Base-by-base conservation (phyloP, 2,888 invertebrate genomes). In the Tetanocera ferruginea region DNA sequence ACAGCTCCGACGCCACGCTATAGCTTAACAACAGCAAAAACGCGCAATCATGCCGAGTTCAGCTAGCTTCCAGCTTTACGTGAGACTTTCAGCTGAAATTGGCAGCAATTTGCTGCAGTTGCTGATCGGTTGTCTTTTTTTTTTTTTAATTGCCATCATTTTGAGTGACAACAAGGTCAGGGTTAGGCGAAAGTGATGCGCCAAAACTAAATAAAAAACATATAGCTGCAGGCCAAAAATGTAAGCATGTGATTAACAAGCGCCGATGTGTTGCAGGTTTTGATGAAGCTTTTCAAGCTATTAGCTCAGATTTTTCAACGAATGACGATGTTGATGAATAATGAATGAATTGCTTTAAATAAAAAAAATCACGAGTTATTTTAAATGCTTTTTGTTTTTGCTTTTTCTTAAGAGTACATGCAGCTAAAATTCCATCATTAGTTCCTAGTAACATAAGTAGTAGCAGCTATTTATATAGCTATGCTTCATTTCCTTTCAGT, bases 181-280 rank as follows among this genome's bases (percentile, higher is more conserved):
- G 67, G 75, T 75, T 52, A 75, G 23, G 55, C 55, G 75, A 75
- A 75, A 75, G 75, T 75, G 52, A 37, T 66, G 51, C 5, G 14
- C 55, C 14, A n/a, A 9, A n/a, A n/a, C n/a, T n/a, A n/a, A n/a
- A n/a, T n/a, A n/a, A n/a, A 49, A 43, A 4, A 43, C 19, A 28
- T 28, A 2, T 49, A 28, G 28, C 51, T 51, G 28, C 28, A 14
- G 60, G 28, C 17, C 17, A 25, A 25, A 60, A 17, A 43, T 43
- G 1, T 11, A 43, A 14, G 2, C 43, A 43, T 11, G 43, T 14
- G 11, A 43, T 43, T 43, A 43, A 11, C 43, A 43, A 11, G 43
- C 14, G n/a, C n/a, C n/a, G 43, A 43, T 43, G 43, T 43, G 43
- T 1, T 43, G 14, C 43, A 43, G 43, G 11, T 43, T 43, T 8